A percentile compares a stretch with the other conserved stretches of the same genome.
Conservation (phyloP, 1,140 invertebrate species). For the Conus ventricosus region DNA sequence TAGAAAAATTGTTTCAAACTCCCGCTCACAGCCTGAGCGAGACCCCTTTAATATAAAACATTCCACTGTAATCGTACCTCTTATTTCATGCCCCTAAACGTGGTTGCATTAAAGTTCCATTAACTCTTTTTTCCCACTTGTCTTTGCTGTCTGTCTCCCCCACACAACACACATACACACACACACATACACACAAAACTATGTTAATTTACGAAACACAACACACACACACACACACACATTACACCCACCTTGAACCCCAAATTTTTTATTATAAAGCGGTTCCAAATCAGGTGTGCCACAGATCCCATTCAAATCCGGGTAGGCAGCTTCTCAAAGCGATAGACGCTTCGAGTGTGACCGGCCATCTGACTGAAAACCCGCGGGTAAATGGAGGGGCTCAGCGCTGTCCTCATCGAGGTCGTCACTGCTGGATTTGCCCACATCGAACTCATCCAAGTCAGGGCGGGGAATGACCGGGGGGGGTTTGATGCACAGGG, state of each 20-base stretch:
- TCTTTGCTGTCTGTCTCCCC: no score
- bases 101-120: no score
- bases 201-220: not conserved
- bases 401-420: conserved; percentile 51
- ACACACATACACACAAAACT: no score
- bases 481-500: conserved; percentile 59
- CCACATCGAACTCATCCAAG: conserved; percentile 46
- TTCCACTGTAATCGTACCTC: no score
- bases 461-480: conserved; percentile 41
- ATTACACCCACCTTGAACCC: conserved; percentile 68
- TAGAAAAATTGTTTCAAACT: no score
- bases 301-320: conserved; percentile 69
- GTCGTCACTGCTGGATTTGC: conserved; percentile 52
- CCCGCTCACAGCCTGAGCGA: no score
- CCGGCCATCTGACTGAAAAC: conserved; percentile 60
- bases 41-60: no score
- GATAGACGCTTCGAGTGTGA: conserved; percentile 64
- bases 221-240: not conserved
- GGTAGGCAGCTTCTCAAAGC: conserved; percentile 72
- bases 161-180: no score
- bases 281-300: conserved; percentile 57
- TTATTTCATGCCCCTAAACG: no score
- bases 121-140: no score
- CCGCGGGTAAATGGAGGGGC: conserved; percentile 54
- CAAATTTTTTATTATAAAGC: conserved; percentile 69